phyloP scores from a whole-genome alignment of 1,140 invertebrate species.

The Lasioglossum albipes region DNA sequence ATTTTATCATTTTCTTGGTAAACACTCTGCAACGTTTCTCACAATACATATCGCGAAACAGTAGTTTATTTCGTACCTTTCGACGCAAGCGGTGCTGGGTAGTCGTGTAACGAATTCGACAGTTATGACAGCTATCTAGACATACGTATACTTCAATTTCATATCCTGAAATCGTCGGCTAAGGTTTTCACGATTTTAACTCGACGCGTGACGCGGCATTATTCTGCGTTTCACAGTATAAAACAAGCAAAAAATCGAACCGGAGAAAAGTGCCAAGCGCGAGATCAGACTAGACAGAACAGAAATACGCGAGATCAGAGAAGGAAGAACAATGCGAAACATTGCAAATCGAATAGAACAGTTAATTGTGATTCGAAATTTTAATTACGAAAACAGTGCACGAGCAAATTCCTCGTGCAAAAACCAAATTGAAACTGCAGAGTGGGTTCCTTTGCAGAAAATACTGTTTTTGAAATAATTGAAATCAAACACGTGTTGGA shows the following conservation, averaged over 20 bases:
- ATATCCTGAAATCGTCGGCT: slow-evolving; percentile 1
- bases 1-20: neutral
- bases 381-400: no score
- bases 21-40: neutral
- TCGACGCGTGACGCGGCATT: neutral
- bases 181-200: slow-evolving; percentile 13
- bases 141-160: slow-evolving; percentile 14
- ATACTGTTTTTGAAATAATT: no score
- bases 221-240: neutral
- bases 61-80: neutral
- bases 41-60: neutral
- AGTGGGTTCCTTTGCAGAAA: no score
- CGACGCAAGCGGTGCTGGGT: neutral
- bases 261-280: neutral
- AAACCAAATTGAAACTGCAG: no score
- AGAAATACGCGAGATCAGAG: neutral
- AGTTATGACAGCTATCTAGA: neutral
- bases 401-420: no score
- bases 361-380: no score
- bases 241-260: neutral
- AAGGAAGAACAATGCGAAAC: neutral
- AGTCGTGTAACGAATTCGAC: slow-evolving; percentile 3
- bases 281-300: neutral
- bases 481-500: no score
- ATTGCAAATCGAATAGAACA: neutral